phyloP scores from a whole-genome alignment of 2,113 vertebrate species.

The Desmodus rotundus region DNA sequence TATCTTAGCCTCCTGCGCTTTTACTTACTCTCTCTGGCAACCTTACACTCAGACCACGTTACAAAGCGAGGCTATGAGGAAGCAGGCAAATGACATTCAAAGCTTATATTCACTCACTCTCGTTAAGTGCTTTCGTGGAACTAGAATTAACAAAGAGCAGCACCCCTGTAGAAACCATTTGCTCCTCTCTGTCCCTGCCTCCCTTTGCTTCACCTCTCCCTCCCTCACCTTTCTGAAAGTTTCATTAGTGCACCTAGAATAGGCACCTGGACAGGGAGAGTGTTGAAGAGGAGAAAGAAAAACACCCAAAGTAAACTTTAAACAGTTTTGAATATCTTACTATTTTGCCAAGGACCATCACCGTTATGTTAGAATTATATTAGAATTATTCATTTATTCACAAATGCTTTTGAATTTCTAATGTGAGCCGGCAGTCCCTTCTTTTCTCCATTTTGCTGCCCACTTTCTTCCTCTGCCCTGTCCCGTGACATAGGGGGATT shows the following conservation, averaged over 20 bases:
- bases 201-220: background rate
- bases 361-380: background rate
- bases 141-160: background rate
- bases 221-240: background rate
- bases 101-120: background rate
- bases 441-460: background rate
- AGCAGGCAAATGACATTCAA: background rate
- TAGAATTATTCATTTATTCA: background rate
- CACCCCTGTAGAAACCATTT: too few species aligned
- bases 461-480: background rate
- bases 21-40: background rate
- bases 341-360: background rate
- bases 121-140: background rate
- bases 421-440: background rate
- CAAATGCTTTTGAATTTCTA: background rate
- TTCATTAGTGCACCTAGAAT: background rate
- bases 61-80: background rate
- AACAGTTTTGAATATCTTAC: background rate
- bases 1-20: background rate
- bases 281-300: background rate
- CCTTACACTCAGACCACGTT: background rate
- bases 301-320: background rate
- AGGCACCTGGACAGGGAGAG: background rate
- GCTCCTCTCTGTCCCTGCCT: background rate
- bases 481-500: background rate